Evolutionary conservation across 2,113 vertebrate genomes (phyloP), one percentile per base, ranked within the genome.

Genomic region (Triplophysa dalaica): DNA sequence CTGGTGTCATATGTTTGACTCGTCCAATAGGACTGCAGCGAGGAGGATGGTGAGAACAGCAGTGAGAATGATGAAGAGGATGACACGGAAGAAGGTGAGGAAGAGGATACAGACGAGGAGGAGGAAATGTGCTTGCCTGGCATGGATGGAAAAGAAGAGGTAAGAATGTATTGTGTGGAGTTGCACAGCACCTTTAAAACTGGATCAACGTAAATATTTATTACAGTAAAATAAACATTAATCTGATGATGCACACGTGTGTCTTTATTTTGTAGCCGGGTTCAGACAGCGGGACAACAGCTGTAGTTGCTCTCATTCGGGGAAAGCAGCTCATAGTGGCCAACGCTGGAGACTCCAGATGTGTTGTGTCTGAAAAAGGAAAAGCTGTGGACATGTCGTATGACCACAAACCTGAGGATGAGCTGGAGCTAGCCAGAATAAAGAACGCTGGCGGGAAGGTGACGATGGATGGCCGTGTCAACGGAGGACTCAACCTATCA

Each of bases 141-240:
- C 82, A 98, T 99, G 97, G 97, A 98, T 62, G 96, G 97, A 72
- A 99, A 98, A 88, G 98, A 99, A 85, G 97, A 99, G 96, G 98
- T 98, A 66, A 81, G 22, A 29, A 3, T 50, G 16, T 29, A 10
- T 26, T 33, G 4, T 54, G 21, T 60, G n/a, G 21, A 26, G 29
- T 29, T 4, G 0, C 29, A 29, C 29, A 0, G 58, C 12, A 41
- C 14, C 26, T 11, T 56, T 38, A 8, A 38, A 8, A 38, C 33
- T 38, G 33, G 33, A 38, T 7, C 33, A 8, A 7, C 6, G 7
- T 1, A 38, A 38, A 7, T 38, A 38, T 38, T 7, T 38, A 38
- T 38, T 7, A 38, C 33, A 38, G 6, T 38, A 38, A 38, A 38
- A 38, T 7, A 38, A 6, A 38, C 6, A 38, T 38, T 38, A 4